Evolutionary conservation across 2,888 invertebrate species (phyloP), one percentile per base, ranked within the genome.

Genomic region (Portevinia maculata): DNA sequence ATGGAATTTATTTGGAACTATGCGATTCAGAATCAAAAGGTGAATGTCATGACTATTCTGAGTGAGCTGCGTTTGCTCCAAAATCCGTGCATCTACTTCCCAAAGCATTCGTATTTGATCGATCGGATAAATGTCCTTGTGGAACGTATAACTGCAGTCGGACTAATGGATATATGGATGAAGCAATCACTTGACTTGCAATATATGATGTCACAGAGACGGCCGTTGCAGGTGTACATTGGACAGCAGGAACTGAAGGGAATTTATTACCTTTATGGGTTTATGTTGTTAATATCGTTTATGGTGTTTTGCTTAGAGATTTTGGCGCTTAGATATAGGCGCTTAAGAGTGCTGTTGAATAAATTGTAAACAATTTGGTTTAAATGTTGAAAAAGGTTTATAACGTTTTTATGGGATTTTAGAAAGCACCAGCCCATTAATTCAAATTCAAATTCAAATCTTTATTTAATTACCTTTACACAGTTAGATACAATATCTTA

Each of bases 91-190:
- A 86, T 88, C 70, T 87, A 87, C 24, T 70, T 88, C 17, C 39
- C 75, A 0, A 88, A 88, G 67, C 88, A 88, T 37, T 87, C 88
- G 0, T 87, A 79, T 39, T 86, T 88, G 11, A 73, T 85, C 9
- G 85, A 87, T 21, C 85, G 86, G 11, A 79, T 88, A 2, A 86
- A 88, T 62, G 79, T 84, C 19, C 76, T 86, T 50, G 83, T 88
- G 8, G 84, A 85, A 46, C 73, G 81, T 76, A 70, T 88, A 70
- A 78, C 84, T 0, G 85, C 86, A 4, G 86, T 81, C 1, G 88
- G 88, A 0, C 65, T 88, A 1, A 17, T 87, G 21, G 41, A 84
- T 1, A 65, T 73, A 8, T 88, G 87, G 88, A 11, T 55, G 17
- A 53, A 62, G 24, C 8, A 48, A 15, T 32, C 59, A 13, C 46